These are phyloP conservation scores for Ferrisia virgata DNA, from an alignment of 2,888 invertebrate genomes.

Conservation along the genomic window DNA sequence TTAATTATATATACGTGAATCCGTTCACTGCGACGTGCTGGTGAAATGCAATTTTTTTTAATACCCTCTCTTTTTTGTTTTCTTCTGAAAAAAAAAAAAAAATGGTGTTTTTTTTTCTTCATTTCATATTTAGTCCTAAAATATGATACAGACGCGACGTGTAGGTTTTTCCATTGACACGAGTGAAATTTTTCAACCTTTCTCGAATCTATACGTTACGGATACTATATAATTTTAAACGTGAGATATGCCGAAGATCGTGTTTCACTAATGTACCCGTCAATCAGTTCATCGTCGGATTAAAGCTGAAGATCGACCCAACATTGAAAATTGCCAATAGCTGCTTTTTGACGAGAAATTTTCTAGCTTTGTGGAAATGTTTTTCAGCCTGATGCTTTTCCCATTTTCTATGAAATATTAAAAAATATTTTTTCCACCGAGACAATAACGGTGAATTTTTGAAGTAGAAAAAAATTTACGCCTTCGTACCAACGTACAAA, in stretches of 20 bases:
- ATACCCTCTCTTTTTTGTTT: no score
- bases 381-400: not conserved
- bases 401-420: no score
- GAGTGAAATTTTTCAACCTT: not conserved
- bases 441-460: no score
- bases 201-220: not conserved
- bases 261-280: not conserved
- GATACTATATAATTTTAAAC: not conserved
- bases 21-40: not conserved
- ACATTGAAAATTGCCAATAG: not conserved
- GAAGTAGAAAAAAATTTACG: no score
- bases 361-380: not conserved
- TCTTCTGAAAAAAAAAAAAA: no score
- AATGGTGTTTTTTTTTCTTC: no score
- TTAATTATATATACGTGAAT: conserved; percentile 19
- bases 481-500: no score
- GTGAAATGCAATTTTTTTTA: not conserved
- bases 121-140: no score
- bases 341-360: not conserved
- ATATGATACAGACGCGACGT: no score
- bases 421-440: not conserved
- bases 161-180: not conserved
- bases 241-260: not conserved
- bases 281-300: not conserved
- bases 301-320: not conserved